Base-by-base conservation (phyloP, 2,888 invertebrate species). In the Parnassius orleans region DNA sequence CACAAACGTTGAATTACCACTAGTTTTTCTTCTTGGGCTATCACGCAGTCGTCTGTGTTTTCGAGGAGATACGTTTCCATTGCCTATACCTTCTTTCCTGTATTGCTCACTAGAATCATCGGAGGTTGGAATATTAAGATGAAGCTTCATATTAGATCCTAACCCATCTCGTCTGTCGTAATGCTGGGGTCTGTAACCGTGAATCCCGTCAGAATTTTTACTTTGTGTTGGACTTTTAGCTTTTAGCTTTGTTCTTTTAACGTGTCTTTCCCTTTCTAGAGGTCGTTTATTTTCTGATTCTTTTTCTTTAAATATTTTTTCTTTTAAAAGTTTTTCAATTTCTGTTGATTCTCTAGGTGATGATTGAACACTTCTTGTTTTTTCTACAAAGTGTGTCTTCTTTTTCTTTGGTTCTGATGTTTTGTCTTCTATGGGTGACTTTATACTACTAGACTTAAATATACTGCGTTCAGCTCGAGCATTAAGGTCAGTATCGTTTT, bases 21-120 rank as follows among this genome's bases (percentile, higher is more conserved):
- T 85, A 42, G 94, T 93, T 83, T 95, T 95, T 76, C 95, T 91
- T 73, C 95, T 83, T 1, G 94, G 94, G 74, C 93, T 94, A 65
- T 95, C 95, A 64, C 94, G 89, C 61, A 92, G 86, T 65, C 95
- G 92, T 73, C 94, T 93, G 66, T 92, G 90, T 81, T 94, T 94
- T 67, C 93, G 92, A 53, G 94, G 93, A 11, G 94, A 93, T 66
- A 90, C 72, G 72, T 87, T 92, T 53, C 92, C 92, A 67, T 91
- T 92, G 42, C 80, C 85, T n/a, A 57, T 75, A 89, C 91, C 88
- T 71, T 91, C 88, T 80, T 89, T 89, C 65, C 87, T 82, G 68
- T 91, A 92, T 70, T 92, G 92, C 72, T 92, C 92, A 78, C 93
- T 94, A 9, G 93, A 93, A 74, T 93, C 93, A 73, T 93, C 93